phyloP scores from a whole-genome alignment of 1,140 invertebrate species.

The Eupeodes corollae region DNA sequence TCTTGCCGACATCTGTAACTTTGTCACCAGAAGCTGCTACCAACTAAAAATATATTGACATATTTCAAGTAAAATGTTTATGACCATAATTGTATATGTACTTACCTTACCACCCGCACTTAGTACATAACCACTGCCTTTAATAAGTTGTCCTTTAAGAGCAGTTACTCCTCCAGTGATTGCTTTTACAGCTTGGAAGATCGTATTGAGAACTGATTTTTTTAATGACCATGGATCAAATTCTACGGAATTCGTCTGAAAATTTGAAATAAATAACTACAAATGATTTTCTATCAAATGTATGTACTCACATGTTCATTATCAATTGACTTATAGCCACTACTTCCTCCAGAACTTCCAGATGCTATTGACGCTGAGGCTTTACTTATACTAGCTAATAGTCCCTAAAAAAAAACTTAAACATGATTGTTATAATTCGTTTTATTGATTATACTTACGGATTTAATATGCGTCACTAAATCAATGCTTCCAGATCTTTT shows the following conservation, averaged over 20 bases:
- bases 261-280: no score
- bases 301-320: conserved; percentile 34
- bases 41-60: conserved; percentile 4
- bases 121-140: conserved; percentile 65
- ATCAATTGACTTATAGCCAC: conserved; percentile 35
- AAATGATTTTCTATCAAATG: no score
- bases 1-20: conserved; percentile 61
- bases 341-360: conserved; percentile 44
- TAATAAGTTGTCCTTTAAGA: conserved; percentile 70
- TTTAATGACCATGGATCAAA: conserved; percentile 66
- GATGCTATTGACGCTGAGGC: conserved; percentile 43
- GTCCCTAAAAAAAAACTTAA: conserved; percentile 23
- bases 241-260: conserved; percentile 38
- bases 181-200: conserved; percentile 72
- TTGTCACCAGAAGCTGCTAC: conserved; percentile 48
- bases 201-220: conserved; percentile 64
- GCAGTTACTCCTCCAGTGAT: conserved; percentile 74
- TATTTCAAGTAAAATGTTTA: background rate
- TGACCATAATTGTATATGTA: conserved; percentile 23
- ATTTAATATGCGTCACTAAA: conserved; percentile 37
- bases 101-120: conserved; percentile 53
- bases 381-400: conserved; percentile 45
- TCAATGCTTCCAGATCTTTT: conserved; percentile 39
- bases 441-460: conserved; percentile 29
- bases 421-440: background rate